Percentiles rank a stretch among this genome's conserved stretches.
Conservation (phyloP, 2,113 vertebrate species). For the Gymnocephalus cernua region DNA sequence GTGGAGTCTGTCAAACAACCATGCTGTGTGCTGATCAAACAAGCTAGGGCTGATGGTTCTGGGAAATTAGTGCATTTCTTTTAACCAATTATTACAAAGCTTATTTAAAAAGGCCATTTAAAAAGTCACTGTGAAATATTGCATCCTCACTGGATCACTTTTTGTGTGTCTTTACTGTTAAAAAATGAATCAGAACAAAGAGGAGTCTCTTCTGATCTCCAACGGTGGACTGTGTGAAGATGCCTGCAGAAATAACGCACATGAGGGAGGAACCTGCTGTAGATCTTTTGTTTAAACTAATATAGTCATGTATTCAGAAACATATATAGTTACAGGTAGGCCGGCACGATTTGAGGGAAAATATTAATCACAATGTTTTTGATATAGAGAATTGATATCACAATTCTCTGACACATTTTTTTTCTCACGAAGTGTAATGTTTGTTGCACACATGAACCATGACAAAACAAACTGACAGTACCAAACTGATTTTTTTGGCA, state of each 20-base stretch:
- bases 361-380: too few species aligned
- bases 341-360: too few species aligned
- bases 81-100: neutral
- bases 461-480: too few species aligned
- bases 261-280: neutral
- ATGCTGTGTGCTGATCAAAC: conserved; percentile 47
- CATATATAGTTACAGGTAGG: too few species aligned
- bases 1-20: conserved; percentile 38
- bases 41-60: conserved; percentile 16
- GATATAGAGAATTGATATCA: too few species aligned
- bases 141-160: neutral
- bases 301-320: too few species aligned
- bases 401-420: too few species aligned
- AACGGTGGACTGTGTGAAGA: neutral
- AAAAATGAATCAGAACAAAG: neutral
- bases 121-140: neutral
- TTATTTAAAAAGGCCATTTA: neutral
- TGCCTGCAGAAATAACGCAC: neutral
- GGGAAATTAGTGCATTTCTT: neutral
- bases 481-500: too few species aligned
- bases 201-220: neutral
- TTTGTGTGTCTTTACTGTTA: neutral
- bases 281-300: neutral
- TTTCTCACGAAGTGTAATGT: too few species aligned
- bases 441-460: too few species aligned